phyloP scores from a whole-genome alignment of 1,140 invertebrate species.

The Coelopa frigida region DNA sequence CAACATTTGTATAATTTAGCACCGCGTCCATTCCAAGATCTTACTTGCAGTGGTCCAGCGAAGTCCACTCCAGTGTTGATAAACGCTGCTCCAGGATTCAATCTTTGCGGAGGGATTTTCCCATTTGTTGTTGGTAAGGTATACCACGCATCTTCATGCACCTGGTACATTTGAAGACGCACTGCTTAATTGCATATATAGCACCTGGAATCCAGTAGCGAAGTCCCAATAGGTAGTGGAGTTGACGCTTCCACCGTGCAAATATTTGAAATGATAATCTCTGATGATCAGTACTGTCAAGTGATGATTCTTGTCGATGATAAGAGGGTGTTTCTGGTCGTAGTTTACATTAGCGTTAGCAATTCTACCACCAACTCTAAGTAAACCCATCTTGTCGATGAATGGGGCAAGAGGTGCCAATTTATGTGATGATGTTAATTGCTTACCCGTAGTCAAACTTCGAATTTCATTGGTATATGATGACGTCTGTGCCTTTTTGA shows the following conservation, averaged over 20 bases:
- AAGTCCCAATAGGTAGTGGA: conserved; percentile 8
- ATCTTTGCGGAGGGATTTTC: background rate
- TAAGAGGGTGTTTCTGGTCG: conserved; percentile 5
- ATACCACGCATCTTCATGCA: conserved; percentile 6
- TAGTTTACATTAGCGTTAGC: conserved; percentile 7
- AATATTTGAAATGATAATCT: conserved; percentile 1
- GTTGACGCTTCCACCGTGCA: conserved; percentile 9
- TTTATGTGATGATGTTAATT: background rate
- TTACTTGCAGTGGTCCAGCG: no score
- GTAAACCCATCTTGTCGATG: conserved; percentile 6
- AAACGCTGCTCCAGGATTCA: background rate
- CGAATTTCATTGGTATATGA: conserved; percentile 1
- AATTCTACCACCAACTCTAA: conserved; percentile 11
- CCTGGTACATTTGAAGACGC: conserved; percentile 5
- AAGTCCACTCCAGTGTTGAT: no score
- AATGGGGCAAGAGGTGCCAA: background rate
- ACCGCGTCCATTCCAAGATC: no score
- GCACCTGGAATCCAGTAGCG: conserved; percentile 8
- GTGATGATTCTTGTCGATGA: conserved; percentile 1
- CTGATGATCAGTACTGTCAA: conserved; percentile 6
- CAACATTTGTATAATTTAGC: no score
- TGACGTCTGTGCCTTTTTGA: conserved; percentile 3
- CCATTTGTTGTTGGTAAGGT: no score
- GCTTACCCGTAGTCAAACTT: background rate
- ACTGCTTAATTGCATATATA: background rate